Conservation (phyloP, 2,888 invertebrate genomes). For the Gastracanthus pulcherrimus region DNA sequence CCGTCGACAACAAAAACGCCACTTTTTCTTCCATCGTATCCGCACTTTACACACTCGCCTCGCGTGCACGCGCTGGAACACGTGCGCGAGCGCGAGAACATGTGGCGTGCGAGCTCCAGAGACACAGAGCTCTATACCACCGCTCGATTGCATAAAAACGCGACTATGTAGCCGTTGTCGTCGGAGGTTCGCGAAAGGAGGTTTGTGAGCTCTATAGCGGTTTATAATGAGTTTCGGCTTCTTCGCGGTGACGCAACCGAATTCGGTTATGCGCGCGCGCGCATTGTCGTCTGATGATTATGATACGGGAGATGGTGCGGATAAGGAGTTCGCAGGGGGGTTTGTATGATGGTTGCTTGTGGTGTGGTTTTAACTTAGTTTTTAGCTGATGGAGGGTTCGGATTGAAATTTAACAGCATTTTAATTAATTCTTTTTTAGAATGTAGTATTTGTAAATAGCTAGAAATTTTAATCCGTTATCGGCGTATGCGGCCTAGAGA, state of each 20-base stretch:
- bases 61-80: slow-evolving; percentile 7
- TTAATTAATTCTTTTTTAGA: no score
- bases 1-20: background rate
- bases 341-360: no score
- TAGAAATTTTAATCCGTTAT: no score
- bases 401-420: no score
- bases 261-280: background rate
- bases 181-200: background rate
- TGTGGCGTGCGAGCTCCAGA: background rate
- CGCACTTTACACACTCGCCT: background rate
- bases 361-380: no score
- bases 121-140: no score
- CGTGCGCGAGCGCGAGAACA: background rate
- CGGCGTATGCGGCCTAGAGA: no score
- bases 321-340: background rate
- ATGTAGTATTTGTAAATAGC: no score
- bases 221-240: background rate
- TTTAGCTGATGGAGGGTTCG: no score
- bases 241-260: background rate
- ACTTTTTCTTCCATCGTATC: background rate
- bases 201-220: background rate
- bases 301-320: background rate
- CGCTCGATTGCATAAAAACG: background rate
- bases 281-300: background rate
- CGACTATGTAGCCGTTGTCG: background rate